Conservation (phyloP, 1,140 invertebrate genomes). For the Macrosteles quadrilineatus region DNA sequence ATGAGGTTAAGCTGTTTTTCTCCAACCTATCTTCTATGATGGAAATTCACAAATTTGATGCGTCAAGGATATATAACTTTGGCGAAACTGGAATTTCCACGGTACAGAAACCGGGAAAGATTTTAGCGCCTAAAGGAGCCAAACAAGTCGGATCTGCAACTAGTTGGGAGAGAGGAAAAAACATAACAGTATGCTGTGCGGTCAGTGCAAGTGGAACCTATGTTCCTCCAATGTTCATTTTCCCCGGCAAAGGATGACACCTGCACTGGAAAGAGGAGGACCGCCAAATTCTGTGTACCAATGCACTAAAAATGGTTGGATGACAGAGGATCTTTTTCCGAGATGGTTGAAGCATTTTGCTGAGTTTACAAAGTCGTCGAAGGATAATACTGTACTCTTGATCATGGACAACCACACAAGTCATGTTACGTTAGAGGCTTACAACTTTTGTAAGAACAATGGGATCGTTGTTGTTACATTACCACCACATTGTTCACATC, state of each 20-base stretch:
- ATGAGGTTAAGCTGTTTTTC: slow-evolving; percentile 43
- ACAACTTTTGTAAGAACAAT: slow-evolving; percentile 45
- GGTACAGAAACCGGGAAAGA: slow-evolving; percentile 44
- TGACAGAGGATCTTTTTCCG: slow-evolving; percentile 45
- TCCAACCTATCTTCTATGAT: slow-evolving; percentile 42
- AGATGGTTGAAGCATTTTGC: slow-evolving; percentile 46
- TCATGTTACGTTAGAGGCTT: slow-evolving; percentile 42
- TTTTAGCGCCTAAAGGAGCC: slow-evolving; percentile 31
- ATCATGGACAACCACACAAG: slow-evolving; percentile 49
- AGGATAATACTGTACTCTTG: slow-evolving; percentile 39
- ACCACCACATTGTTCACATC: slow-evolving; percentile 46
- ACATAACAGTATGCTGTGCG: slow-evolving; percentile 42
- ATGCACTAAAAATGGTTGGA: slow-evolving; percentile 47
- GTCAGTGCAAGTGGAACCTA: slow-evolving; percentile 45
- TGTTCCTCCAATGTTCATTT: slow-evolving; percentile 52
- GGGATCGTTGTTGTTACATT: slow-evolving; percentile 49
- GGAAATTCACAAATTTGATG: slow-evolving; percentile 44
- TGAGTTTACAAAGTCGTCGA: slow-evolving; percentile 15
- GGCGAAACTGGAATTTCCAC: slow-evolving; percentile 50
- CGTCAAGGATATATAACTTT: slow-evolving; percentile 46
- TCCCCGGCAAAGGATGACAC: slow-evolving; percentile 41
- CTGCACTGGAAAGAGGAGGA: slow-evolving; percentile 42
- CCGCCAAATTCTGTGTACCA: slow-evolving; percentile 45
- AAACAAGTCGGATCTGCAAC: slow-evolving; percentile 37
- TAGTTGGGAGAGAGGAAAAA: slow-evolving; percentile 44